These are phyloP conservation scores for Belgica antarctica DNA, from an alignment of 2,888 invertebrate species.

Conservation along the genomic window DNA sequence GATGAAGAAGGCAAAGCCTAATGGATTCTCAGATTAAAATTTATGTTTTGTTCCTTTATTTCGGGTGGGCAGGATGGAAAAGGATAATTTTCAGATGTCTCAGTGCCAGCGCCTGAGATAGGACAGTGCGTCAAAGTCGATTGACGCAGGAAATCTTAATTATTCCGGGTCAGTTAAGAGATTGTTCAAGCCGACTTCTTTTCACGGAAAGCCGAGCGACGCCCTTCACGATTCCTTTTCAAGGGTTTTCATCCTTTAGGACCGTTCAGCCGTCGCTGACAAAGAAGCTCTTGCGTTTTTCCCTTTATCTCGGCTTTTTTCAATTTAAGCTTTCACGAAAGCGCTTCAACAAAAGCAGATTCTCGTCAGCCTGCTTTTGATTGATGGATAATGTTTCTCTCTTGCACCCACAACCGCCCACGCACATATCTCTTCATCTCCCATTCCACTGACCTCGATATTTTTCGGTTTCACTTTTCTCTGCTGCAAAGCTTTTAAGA, in stretches of 20 bases:
- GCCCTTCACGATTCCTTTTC: background rate
- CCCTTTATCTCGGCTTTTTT: too few species aligned
- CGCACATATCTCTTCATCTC: too few species aligned
- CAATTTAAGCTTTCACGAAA: background rate
- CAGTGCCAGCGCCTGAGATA: too few species aligned
- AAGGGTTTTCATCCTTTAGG: background rate
- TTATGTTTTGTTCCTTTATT: constrained; percentile 33
- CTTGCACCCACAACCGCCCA: background rate
- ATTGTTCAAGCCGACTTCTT: too few species aligned
- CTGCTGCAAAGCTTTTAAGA: background rate
- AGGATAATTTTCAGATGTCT: constrained; percentile 22
- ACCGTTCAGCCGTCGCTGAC: background rate
- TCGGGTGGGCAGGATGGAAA: too few species aligned
- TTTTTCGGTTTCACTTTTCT: background rate
- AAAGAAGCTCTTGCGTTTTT: background rate
- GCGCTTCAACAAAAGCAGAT: too few species aligned
- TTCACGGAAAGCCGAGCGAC: too few species aligned
- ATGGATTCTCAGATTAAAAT: constrained; percentile 39
- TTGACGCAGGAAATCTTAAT: too few species aligned
- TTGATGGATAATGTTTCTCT: background rate
- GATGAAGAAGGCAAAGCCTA: constrained; percentile 7
- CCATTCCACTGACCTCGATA: background rate
- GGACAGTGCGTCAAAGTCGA: too few species aligned
- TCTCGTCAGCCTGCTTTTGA: too few species aligned
- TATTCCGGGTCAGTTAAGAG: too few species aligned